Evolutionary conservation across 2,797 vertebrate species (phyloP).

Genomic region (Acipenser ruthenus): DNA sequence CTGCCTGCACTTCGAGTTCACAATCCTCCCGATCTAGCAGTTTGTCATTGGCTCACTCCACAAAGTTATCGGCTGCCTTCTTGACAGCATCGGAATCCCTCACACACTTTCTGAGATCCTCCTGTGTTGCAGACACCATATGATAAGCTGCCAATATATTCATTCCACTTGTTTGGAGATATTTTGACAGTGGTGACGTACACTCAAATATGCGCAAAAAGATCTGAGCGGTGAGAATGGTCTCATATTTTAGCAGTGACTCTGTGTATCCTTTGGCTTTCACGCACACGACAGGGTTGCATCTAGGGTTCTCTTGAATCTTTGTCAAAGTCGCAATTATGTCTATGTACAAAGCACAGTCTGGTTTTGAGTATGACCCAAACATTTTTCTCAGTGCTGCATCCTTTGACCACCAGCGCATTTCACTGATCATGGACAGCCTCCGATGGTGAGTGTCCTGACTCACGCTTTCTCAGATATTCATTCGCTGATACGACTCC

Average conservation of each 20-base stretch:
- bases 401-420: slow-evolving; percentile 14
- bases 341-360: slow-evolving; percentile 1
- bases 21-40: slow-evolving; percentile 7
- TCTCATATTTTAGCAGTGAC: slow-evolving; percentile 16
- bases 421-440: slow-evolving; percentile 7
- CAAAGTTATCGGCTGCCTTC: slow-evolving; percentile 13
- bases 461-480: slow-evolving; percentile 10
- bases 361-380: slow-evolving; percentile 2
- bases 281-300: neutral
- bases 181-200: slow-evolving; percentile 15
- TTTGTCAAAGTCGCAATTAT: neutral
- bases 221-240: slow-evolving; percentile 13
- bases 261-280: slow-evolving; percentile 7
- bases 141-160: slow-evolving; percentile 13
- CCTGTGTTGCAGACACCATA: slow-evolving; percentile 9
- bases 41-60: slow-evolving; percentile 13
- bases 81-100: slow-evolving; percentile 16
- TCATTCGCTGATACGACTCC: slow-evolving; percentile 16
- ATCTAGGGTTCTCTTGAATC: slow-evolving; percentile 2
- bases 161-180: slow-evolving; percentile 18
- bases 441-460: slow-evolving; percentile 3
- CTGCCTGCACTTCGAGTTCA: neutral
- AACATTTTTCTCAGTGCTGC: slow-evolving; percentile 13
- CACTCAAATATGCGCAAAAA: slow-evolving; percentile 13
- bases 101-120: neutral